Base-by-base conservation (phyloP, 2,113 vertebrate species). In the Platichthys flesus region DNA sequence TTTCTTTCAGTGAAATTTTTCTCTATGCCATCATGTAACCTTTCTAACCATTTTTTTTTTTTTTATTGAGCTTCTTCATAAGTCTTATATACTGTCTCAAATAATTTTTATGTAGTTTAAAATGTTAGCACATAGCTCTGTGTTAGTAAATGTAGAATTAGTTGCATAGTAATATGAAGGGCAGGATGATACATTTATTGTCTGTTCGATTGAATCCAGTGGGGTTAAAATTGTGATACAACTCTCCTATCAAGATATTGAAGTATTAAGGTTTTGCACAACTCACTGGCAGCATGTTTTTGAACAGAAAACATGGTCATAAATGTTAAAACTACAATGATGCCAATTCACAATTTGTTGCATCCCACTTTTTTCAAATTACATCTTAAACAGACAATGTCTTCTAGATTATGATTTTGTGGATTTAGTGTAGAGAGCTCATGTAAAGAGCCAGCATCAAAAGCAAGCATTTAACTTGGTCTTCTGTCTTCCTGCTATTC, bases 371-470 rank as follows among this genome's bases (percentile, higher is more conserved):
- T 56, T 58, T 37, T 59, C 3, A 20, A 71, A 64, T 2, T 49
- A 3, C 31, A 49, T 2, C 4, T 35, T 56, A 35, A 1, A 28
- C 2, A 18, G n/a, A 21, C 18, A 2, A 37, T 9, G 35, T 37
- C 9, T 37, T 37, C 8, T 2, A 3, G 37, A 59, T 64, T 6
- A 28, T 2, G 0, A 45, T 52, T 69, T 64, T 74, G n/a, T 74
- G 16, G 42, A 45, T 13, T 0, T 23, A 28, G n/a, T 56, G n/a
- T 26, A 52, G 10, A 40, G 16, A 79, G 59, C 54, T 59, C 10
- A 72, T 58, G 21, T 28, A 67, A 51, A 49, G 20, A 58, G 58
- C 42, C 64, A 54, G 66, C 67, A 62, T 72, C 20, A 76, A 49
- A 31, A 3, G 40, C 37, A 61, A 40, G 21, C 18, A 51, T 75